These are phyloP conservation scores for Alentia gelatinosa DNA, from an alignment of 2,888 invertebrate genomes.

Conservation along the genomic window DNA sequence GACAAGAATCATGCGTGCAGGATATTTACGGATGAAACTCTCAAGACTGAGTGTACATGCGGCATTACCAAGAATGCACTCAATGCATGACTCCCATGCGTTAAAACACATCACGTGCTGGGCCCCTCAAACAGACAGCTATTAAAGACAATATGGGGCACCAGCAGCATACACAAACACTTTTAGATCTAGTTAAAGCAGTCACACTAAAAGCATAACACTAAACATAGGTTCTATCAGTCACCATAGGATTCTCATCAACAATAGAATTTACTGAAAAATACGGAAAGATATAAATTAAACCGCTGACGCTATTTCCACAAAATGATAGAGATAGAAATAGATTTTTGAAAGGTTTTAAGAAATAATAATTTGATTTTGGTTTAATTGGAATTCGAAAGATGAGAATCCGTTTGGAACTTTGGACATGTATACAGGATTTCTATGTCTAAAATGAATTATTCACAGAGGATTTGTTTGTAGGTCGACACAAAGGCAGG, in stretches of 20 bases:
- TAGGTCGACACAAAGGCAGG: neutral
- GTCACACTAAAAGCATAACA: conserved; percentile 32
- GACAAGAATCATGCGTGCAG: neutral
- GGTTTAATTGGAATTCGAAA: neutral
- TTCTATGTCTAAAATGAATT: neutral
- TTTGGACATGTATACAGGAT: conserved; percentile 10
- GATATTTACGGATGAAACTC: neutral
- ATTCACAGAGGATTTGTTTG: conserved; percentile 18
- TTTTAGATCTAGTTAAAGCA: conserved; percentile 14
- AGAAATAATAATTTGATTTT: neutral
- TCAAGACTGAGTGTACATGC: neutral
- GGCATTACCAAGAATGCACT: neutral
- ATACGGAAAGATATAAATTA: no score
- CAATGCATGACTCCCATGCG: neutral
- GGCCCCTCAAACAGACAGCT: neutral
- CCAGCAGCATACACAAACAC: neutral
- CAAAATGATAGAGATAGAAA: no score
- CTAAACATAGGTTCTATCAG: neutral
- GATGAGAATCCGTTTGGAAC: neutral
- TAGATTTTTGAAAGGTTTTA: neutral
- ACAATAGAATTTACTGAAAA: no score
- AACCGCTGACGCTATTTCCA: no score
- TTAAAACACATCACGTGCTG: neutral
- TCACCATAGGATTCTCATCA: neutral
- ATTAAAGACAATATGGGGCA: neutral